Evolutionary conservation across 2,888 invertebrate genomes (phyloP).

Genomic region (Drosophila macrothrix): DNA sequence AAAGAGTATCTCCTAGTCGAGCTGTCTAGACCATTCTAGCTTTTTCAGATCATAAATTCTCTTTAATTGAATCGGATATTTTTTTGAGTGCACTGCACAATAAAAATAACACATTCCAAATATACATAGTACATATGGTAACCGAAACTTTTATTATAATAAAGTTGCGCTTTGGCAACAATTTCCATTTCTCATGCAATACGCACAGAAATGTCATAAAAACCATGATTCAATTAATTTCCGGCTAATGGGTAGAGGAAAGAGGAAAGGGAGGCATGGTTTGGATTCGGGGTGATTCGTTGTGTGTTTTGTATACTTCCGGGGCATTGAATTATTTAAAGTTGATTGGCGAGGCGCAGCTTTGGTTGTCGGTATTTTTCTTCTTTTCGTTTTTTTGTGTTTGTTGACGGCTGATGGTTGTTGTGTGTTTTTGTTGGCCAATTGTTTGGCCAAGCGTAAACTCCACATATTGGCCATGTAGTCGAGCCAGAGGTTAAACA

Average conservation of each 20-base stretch:
- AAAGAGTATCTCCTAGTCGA: too few species aligned
- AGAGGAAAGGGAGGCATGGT: neutral
- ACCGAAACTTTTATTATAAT: slow-evolving; percentile 1
- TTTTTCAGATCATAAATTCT: neutral
- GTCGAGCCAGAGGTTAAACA: slow-evolving; percentile 66
- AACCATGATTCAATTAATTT: slow-evolving; percentile 49
- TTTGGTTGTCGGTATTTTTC: slow-evolving; percentile 20
- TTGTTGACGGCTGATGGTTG: slow-evolving; percentile 23
- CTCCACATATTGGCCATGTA: slow-evolving; percentile 50
- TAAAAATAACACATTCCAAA: neutral
- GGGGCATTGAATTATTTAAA: slow-evolving; percentile 69
- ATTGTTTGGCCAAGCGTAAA: slow-evolving; percentile 71
- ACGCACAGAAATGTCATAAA: slow-evolving; percentile 24
- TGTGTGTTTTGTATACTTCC: slow-evolving; percentile 33
- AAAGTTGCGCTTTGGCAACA: slow-evolving; percentile 14
- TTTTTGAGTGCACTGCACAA: neutral
- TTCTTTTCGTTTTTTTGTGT: neutral
- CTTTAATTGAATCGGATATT: neutral
- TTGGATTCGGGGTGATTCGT: slow-evolving; percentile 1
- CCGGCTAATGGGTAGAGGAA: neutral
- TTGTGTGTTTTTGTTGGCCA: slow-evolving; percentile 20
- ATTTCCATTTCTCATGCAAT: slow-evolving; percentile 5
- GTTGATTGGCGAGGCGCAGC: slow-evolving; percentile 61
- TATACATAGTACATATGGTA: slow-evolving; percentile 1
- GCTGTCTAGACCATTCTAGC: neutral